These are phyloP conservation scores for Actias luna DNA, from an alignment of 2,888 invertebrate genomes.

Conservation along the genomic window DNA sequence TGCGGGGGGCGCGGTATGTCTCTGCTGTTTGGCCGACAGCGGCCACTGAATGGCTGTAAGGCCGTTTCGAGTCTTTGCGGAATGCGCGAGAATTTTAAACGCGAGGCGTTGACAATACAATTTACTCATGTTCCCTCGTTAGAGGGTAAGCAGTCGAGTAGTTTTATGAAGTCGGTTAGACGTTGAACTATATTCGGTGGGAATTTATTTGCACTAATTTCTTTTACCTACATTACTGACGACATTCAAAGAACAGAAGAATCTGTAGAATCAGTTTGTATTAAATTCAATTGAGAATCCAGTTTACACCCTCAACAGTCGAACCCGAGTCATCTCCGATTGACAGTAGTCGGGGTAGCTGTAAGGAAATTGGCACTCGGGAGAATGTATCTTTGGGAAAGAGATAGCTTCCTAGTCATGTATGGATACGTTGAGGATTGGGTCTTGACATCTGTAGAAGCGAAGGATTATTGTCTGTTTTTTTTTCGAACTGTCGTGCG, in stretches of 20 bases:
- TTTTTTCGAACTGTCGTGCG: too few species aligned
- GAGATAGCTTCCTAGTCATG: too few species aligned
- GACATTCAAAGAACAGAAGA: too few species aligned
- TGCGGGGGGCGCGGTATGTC: constrained; percentile 37
- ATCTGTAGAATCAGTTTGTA: too few species aligned
- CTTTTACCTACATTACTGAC: too few species aligned
- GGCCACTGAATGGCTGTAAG: constrained; percentile 59
- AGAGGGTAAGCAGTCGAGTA: not conserved
- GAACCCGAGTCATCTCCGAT: too few species aligned
- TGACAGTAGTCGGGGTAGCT: too few species aligned
- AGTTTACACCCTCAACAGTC: too few species aligned
- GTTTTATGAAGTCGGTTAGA: not conserved
- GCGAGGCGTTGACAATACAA: constrained; percentile 47
- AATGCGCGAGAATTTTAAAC: constrained; percentile 64
- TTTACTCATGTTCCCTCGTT: constrained; percentile 2
- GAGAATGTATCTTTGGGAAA: too few species aligned
- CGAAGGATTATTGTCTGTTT: not conserved
- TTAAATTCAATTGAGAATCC: too few species aligned
- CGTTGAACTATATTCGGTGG: not conserved
- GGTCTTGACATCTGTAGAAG: not conserved
- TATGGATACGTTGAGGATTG: too few species aligned
- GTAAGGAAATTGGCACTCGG: too few species aligned
- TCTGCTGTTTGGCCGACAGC: constrained; percentile 34
- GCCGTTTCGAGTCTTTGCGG: constrained; percentile 60
- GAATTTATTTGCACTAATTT: not conserved